Conservation (phyloP, 1,140 invertebrate species). For the Leguminivora glycinivorella region DNA sequence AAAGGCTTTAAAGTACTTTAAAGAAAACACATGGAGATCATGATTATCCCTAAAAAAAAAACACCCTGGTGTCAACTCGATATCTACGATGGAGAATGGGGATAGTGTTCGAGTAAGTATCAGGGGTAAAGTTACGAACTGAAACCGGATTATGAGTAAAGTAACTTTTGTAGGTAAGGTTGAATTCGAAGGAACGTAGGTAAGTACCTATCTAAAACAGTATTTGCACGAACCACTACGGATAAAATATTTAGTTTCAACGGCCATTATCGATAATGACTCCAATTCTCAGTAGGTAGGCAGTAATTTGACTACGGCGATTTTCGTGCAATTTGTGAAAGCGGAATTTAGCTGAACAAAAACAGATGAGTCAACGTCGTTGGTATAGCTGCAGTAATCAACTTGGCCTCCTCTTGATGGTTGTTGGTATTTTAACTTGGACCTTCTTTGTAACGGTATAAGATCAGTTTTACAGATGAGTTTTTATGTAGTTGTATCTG, state of each 20-base stretch:
- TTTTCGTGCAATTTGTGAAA: slow-evolving; percentile 22
- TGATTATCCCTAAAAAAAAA: too few relatives aligned
- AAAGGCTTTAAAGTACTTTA: too few relatives aligned
- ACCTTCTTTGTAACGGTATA: not conserved
- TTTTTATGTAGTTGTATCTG: not conserved
- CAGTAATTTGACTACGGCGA: slow-evolving; percentile 8
- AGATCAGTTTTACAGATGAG: not conserved
- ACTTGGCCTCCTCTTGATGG: not conserved
- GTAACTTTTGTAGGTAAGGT: not conserved
- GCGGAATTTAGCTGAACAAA: slow-evolving; percentile 21
- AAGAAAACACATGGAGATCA: too few relatives aligned
- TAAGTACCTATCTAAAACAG: not conserved
- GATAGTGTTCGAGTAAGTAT: too few relatives aligned
- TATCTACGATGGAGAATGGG: too few relatives aligned
- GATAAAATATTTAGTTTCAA: not conserved
- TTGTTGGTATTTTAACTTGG: not conserved
- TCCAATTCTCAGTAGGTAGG: slow-evolving; percentile 13
- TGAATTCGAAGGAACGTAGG: not conserved
- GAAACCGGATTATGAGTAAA: too few relatives aligned
- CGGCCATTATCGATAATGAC: slow-evolving; percentile 8
- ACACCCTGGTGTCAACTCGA: too few relatives aligned
- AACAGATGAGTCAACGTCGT: slow-evolving; percentile 22
- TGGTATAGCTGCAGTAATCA: not conserved
- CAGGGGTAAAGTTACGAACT: too few relatives aligned
- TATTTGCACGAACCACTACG: not conserved